A percentile compares a stretch with the other conserved stretches of the same genome.
Evolutionary conservation across 2,888 invertebrate genomes (phyloP).

Genomic region (Dinocampus coccinellae): DNA sequence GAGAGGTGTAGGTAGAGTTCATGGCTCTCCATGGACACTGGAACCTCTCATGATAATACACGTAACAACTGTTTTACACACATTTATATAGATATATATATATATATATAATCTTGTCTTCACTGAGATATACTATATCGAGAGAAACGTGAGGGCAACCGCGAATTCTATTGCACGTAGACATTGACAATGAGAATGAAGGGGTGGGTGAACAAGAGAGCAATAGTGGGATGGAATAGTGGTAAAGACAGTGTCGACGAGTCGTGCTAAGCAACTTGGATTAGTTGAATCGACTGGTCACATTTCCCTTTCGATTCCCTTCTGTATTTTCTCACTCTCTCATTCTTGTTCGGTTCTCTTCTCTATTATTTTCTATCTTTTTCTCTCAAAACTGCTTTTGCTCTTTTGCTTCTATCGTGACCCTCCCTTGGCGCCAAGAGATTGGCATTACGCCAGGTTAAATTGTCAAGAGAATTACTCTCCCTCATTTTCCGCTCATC

Average conservation of each 20-base stretch:
- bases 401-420: not conserved
- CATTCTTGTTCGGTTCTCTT: conserved; percentile 59
- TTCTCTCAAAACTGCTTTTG: not conserved
- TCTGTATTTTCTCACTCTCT: not conserved
- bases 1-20: not conserved
- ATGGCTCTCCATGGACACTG: conserved; percentile 1
- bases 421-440: conserved; percentile 9
- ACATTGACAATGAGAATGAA: conserved; percentile 1
- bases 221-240: conserved; percentile 8
- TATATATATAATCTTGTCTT: not conserved
- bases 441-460: conserved; percentile 62
- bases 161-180: conserved; percentile 25
- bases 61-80: not conserved
- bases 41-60: not conserved
- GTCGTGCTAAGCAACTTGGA: conserved; percentile 65
- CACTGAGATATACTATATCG: not conserved
- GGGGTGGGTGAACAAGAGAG: conserved; percentile 5
- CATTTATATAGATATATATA: too few relatives aligned
- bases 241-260: conserved; percentile 40
- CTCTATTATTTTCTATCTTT: not conserved
- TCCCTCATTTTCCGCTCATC: conserved; percentile 36
- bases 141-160: conserved; percentile 9
- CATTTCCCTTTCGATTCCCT: conserved; percentile 37
- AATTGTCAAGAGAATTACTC: conserved; percentile 63
- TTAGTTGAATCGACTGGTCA: conserved; percentile 66